A percentile compares a stretch with the other conserved stretches of the same genome.
phyloP scores from a whole-genome alignment of 2,113 vertebrate genomes.

The Triplophysa siluroides region DNA sequence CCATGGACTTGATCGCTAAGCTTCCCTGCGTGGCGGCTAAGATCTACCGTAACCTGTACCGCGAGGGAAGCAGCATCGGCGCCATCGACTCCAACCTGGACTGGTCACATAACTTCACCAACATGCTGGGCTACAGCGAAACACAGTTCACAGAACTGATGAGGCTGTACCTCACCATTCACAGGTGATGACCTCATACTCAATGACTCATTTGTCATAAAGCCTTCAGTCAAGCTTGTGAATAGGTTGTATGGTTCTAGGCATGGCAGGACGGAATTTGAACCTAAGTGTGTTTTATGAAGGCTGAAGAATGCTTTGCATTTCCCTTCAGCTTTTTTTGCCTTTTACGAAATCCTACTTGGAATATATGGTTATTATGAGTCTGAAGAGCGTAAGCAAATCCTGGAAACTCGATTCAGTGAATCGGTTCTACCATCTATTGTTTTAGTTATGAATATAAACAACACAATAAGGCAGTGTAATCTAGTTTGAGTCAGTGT shows the following conservation, averaged over 20 bases:
- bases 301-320: not conserved
- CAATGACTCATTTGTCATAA: not conserved
- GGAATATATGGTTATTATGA: not conserved
- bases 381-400: no score
- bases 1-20: slow-evolving; percentile 97
- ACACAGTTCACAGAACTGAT: slow-evolving; percentile 92
- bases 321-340: not conserved
- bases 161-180: slow-evolving; percentile 97
- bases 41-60: slow-evolving; percentile 96
- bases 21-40: slow-evolving; percentile 95
- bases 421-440: not conserved
- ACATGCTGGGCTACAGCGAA: slow-evolving; percentile 95
- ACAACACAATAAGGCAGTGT: not conserved
- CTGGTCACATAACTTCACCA: slow-evolving; percentile 98
- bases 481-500: not conserved
- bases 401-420: not conserved
- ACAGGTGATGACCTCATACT: slow-evolving; percentile 77
- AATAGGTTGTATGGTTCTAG: no score
- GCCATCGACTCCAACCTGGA: slow-evolving; percentile 94
- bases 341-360: no score
- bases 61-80: slow-evolving; percentile 94
- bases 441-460: not conserved
- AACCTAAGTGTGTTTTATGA: not conserved
- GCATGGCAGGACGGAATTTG: not conserved
- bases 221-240: not conserved